Evolutionary conservation across 2,888 invertebrate genomes (phyloP), one percentile per base, ranked within the genome.

Genomic region (Phymatocera aterrima): DNA sequence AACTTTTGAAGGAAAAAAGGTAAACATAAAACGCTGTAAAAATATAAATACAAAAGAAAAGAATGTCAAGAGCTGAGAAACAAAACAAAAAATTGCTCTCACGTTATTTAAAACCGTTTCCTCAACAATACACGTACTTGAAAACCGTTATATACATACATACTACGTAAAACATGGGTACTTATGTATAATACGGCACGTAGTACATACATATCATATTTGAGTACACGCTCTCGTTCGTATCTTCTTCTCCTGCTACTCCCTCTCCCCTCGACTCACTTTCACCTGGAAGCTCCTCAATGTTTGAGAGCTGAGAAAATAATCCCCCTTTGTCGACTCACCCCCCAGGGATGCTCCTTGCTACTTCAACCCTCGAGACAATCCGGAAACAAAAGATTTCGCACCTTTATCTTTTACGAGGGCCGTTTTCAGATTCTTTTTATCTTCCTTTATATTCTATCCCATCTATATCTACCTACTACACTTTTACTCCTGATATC

Each of bases 341-440:
- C 51, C 78, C 79, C 79, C 24, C 34, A 40, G n/a, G 24, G 34
- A n/a, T 31, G 15, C 37, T 34, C 24, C 34, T 34, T 37, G 37
- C 15, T 6, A 15, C 24, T 43, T 34, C 78, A 61, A 61, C 79
- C 79, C 82, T 82, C 80, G 78, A 80, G 81, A 80, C 78, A 78
- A 84, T 79, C 81, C 79, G 82, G 82, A 85, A 85, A 86, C 84
- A 86, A 86, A 86, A 84, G 86, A 85, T 86, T 86, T 81, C 83
- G 81, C 83, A 84, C 81, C 83, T 85, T 84, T 86, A 84, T 87
- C 84, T 84, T 82, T 81, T 51, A 61, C 78, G 78, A 78, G 78
- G 78, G 37, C 54, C 40, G 72, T 72, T 72, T 72, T 72, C 48
- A 72, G 72, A 68, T 72, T 51, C 72, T 51, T 51, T 18, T 10